These are phyloP conservation scores for Psilopsiagon aurifrons DNA, from an alignment of 2,113 vertebrate species.

Conservation along the genomic window DNA sequence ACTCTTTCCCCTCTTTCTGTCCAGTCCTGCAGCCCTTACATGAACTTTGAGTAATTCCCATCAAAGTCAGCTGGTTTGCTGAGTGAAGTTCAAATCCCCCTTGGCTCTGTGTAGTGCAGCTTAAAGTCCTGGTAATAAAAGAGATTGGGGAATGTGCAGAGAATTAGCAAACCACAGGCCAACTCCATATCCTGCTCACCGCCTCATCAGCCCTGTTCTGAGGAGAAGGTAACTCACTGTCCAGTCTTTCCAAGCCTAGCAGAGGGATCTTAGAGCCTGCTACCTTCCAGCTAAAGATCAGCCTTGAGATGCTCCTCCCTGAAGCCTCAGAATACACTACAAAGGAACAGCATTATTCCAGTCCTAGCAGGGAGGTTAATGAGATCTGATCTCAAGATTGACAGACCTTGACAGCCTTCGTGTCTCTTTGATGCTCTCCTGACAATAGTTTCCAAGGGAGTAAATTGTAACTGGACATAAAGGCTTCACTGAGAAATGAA, in stretches of 20 bases:
- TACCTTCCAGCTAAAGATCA: slow-evolving; percentile 1
- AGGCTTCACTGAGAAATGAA: slow-evolving; percentile 14
- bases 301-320: background rate
- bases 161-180: slow-evolving; percentile 27
- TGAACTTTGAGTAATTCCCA: slow-evolving; percentile 60
- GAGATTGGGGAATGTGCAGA: slow-evolving; percentile 1
- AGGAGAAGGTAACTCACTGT: background rate
- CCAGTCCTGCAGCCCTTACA: slow-evolving; percentile 44
- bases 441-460: background rate
- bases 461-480: slow-evolving; percentile 23
- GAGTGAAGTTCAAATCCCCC: slow-evolving; percentile 47
- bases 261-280: background rate
- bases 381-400: background rate
- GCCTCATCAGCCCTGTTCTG: slow-evolving; percentile 34
- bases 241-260: background rate
- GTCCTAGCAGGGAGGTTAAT: background rate
- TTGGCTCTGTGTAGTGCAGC: slow-evolving; percentile 22
- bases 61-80: slow-evolving; percentile 58
- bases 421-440: slow-evolving; percentile 6
- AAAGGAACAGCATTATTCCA: background rate
- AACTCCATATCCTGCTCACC: slow-evolving; percentile 30
- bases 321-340: background rate
- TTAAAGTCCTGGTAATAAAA: slow-evolving; percentile 54
- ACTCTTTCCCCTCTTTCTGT: slow-evolving; percentile 28
- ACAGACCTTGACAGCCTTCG: background rate